Evolutionary conservation across 2,888 invertebrate species (phyloP).

Genomic region (Acanthosepion esculentum): DNA sequence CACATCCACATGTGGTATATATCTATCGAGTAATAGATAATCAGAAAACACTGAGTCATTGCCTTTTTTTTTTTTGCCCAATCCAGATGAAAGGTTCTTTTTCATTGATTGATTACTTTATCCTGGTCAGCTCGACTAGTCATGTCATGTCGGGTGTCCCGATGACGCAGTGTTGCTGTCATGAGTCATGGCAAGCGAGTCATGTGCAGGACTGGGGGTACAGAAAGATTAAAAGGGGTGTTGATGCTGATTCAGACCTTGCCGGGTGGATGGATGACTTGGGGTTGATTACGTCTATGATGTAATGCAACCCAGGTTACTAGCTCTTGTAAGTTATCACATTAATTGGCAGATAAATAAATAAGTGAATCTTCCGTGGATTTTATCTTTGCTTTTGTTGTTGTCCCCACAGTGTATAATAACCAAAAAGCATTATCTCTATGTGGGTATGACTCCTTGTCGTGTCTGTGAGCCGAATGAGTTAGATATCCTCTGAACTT

Average conservation of each 20-base stretch:
- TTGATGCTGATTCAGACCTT: not conserved
- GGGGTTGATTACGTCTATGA: too few species aligned
- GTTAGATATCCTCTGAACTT: too few species aligned
- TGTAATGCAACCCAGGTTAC: not conserved
- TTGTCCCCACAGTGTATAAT: too few species aligned
- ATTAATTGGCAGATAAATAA: not conserved
- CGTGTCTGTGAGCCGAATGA: too few species aligned
- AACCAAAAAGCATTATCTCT: too few species aligned
- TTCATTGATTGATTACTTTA: not conserved
- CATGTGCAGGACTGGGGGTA: slow-evolving; percentile 13
- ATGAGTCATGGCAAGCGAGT: slow-evolving; percentile 20
- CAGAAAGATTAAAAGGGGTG: not conserved
- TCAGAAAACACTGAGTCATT: not conserved
- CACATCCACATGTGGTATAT: not conserved
- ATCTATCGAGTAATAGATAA: not conserved
- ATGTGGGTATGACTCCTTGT: too few species aligned
- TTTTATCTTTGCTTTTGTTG: too few species aligned
- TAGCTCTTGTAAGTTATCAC: not conserved
- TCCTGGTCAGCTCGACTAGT: slow-evolving; percentile 8
- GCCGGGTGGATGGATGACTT: too few species aligned
- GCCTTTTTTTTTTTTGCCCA: not conserved
- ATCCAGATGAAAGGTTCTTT: not conserved
- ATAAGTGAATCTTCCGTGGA: too few species aligned
- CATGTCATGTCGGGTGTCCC: slow-evolving; percentile 18
- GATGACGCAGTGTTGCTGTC: slow-evolving; percentile 33